phyloP scores from a whole-genome alignment of 2,888 invertebrate genomes.

The Sminthurides aquaticus region DNA sequence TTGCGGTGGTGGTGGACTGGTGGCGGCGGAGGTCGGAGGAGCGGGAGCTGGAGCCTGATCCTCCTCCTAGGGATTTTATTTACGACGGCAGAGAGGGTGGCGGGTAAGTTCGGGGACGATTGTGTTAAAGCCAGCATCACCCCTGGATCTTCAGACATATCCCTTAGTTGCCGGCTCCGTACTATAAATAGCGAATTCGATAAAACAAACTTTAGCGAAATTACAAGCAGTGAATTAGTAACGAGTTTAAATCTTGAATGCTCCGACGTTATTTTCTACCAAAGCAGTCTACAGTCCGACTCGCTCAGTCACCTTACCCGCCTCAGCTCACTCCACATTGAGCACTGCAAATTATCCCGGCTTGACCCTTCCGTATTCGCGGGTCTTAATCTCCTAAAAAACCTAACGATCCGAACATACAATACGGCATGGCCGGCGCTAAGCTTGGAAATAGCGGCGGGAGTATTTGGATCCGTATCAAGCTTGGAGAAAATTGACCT shows the following conservation, averaged over 20 bases:
- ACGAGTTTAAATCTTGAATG: constrained; percentile 69
- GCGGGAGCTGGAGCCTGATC: no score
- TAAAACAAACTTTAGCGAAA: constrained; percentile 79
- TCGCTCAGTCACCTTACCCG: constrained; percentile 73
- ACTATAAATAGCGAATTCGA: constrained; percentile 81
- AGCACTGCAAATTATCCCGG: constrained; percentile 77
- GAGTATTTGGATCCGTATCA: constrained; percentile 62
- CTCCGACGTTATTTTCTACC: constrained; percentile 70
- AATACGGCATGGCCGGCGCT: constrained; percentile 77
- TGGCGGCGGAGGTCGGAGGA: no score
- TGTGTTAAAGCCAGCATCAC: not conserved
- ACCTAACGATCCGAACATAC: constrained; percentile 75
- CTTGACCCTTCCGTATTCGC: constrained; percentile 72
- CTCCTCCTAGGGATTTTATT: no score
- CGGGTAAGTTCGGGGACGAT: not conserved
- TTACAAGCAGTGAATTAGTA: constrained; percentile 58
- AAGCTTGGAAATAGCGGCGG: constrained; percentile 68
- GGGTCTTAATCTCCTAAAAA: constrained; percentile 71
- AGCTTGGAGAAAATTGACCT: constrained; percentile 76
- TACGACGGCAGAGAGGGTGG: not conserved
- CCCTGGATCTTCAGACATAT: constrained; percentile 57
- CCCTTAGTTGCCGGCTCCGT: constrained; percentile 68
- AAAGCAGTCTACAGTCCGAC: constrained; percentile 59
- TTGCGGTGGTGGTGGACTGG: not conserved
- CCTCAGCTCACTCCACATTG: constrained; percentile 69